Evolutionary conservation across 2,113 vertebrate species (phyloP), one percentile per base, ranked within the genome.

Genomic region (Orcinus orca): DNA sequence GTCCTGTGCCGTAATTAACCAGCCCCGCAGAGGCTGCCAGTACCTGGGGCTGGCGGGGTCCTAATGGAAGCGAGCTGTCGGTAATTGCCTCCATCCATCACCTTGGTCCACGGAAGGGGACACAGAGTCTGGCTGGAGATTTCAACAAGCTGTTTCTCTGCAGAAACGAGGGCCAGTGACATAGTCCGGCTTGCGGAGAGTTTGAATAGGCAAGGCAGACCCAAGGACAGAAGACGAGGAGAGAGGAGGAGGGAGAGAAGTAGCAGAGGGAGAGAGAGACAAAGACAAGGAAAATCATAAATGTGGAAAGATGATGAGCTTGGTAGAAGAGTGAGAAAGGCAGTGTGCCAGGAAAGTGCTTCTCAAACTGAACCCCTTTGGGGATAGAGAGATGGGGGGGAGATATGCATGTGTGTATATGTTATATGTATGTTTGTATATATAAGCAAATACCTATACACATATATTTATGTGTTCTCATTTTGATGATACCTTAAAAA

Each of bases 81-180:
- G 50, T 98, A 98, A 99, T 98, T 98, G 97, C 96, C 97, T 97
- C 20, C 97, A 98, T 98, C 98, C 97, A 98, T 99, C 98, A 99
- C 87, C 92, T 84, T 33, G 8, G 53, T 85, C 97, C 0, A 33
- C 89, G 86, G 88, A 90, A 98, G 53, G 1, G 85, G 95, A 98
- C 98, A 98, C 98, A 98, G 97, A 98, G 93, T 97, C 97, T 98
- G 95, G 94, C 97, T 98, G 95, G 98, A 98, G 97, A 98, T 98
- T 98, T 98, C 98, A 99, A 98, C 97, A 98, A 98, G 98, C 97
- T 97, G 95, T 98, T 98, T 98, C 96, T 98, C 97, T 98, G 96
- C 93, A 96, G 96, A 97, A 98, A 98, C 90, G 8, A 7, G 95
- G 96, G 97, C 97, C 98, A 98, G 88, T 95, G 97, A 92, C 73